Evolutionary conservation across 2,888 invertebrate species (phyloP), one percentile per base, ranked within the genome.

Genomic region (Cosmopolites sordidus): DNA sequence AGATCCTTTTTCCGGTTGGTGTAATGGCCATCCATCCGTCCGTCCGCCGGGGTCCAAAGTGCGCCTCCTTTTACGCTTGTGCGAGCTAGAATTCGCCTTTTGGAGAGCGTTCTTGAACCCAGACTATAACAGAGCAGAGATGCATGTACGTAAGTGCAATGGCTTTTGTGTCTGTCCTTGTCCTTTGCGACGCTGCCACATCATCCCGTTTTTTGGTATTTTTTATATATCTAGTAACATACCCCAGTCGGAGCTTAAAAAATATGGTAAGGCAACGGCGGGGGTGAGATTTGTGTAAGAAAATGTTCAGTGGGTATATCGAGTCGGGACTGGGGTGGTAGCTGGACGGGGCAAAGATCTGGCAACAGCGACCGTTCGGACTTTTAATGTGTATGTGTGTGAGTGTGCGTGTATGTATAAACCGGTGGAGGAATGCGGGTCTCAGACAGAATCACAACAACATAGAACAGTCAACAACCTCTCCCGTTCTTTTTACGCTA

Each of bases 391-490:
- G 51, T 22, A 22, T 22, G 22, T 5, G 56, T 51, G 51, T 37
- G 52, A 48, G 56, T 53, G 52, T 52, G 56, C 48, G 52, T 56
- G 44, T 52, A 49, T 58, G 58, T 52, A 56, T 53, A 58, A 58
- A 58, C 69, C 64, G 66, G 56, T 65, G 63, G 58, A 64, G 66
- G 69, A 69, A 69, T 69, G 69, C 68, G 67, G 69, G 67, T 60
- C 63, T 68, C 68, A 69, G 69, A 69, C 69, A 67, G 69, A 69
- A 69, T 69, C 69, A 69, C 69, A 69, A 69, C 68, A 68, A 58
- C 57, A 59, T 59, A 61, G 62, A 61, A 64, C 69, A 69, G 69
- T 69, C 69, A 69, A 69, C 69, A 69, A 69, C 69, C 69, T 69
- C 58, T 54, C 56, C 50, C 52, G 48, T 55, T 58, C 56, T 50